phyloP scores from a whole-genome alignment of 2,113 vertebrate genomes.

The Aspidoscelis tigris region DNA sequence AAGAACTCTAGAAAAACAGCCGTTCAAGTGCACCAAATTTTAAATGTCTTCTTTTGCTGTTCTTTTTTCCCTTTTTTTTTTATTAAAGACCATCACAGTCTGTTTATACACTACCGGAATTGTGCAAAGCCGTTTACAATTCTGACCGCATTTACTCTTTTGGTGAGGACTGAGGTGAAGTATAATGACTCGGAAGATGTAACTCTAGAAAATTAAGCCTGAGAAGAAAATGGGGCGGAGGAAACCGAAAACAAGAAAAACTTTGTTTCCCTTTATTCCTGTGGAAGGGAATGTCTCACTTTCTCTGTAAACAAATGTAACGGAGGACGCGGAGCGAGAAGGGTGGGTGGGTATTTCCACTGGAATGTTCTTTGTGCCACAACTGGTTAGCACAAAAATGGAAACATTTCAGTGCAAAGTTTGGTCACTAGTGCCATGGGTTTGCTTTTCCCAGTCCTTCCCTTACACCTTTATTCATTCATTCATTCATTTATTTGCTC shows the following conservation, averaged over 20 bases:
- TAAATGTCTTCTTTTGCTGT: too few relatives aligned
- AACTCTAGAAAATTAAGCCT: conserved; percentile 53
- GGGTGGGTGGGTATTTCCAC: not conserved
- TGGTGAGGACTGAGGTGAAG: not conserved
- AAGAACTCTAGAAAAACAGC: not conserved
- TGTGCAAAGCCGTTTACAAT: not conserved
- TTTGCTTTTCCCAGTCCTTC: too few relatives aligned
- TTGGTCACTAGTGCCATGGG: conserved; percentile 56
- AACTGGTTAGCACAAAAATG: not conserved
- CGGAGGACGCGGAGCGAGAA: conserved; percentile 5
- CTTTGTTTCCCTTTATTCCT: not conserved
- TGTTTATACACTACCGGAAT: not conserved
- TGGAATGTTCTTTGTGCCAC: accelerated
- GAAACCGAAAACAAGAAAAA: accelerated
- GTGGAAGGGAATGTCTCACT: accelerated
- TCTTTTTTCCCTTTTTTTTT: not conserved
- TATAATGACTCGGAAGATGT: conserved; percentile 9
- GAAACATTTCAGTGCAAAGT: conserved; percentile 34
- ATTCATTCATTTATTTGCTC: not conserved
- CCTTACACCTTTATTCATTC: too few relatives aligned
- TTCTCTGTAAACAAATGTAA: not conserved
- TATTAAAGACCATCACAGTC: not conserved
- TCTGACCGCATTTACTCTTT: not conserved
- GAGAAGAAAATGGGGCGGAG: not conserved
- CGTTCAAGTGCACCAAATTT: not conserved